Base-by-base conservation (phyloP, 35 echinoderm and acorn worm genomes). In the Apostichopus californicus region DNA sequence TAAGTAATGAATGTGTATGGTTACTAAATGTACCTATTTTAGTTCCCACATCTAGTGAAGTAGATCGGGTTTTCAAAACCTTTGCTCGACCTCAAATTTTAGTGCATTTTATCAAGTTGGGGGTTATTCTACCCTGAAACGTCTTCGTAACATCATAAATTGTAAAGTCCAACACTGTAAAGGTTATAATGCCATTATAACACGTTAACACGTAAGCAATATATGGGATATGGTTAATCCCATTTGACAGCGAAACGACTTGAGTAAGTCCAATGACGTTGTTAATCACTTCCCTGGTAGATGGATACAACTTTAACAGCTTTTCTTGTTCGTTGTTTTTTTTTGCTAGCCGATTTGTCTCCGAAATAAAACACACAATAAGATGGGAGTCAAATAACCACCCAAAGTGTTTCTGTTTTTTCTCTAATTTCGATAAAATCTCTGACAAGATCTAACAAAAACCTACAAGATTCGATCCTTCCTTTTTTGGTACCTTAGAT, bases 301-400 rank as follows among this genome's bases (percentile, higher is more conserved):
- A 7, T 75, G 12, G 20, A 4, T 7, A 75, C 71, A 75, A 20
- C 21, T 75, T 75, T 75, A 22, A 75, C 6, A 75, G 71, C 26
- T 46, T 46, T 46, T 46, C 34, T 46, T 46, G 34, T 46, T 46
- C 34, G 34, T 46, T 28, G 24, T 25, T 28, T 28, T 75, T n/a
- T n/a, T 24, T 75, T 75, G 71, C 14, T 75, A 18, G n/a, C 71
- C 71, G 17, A 75, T 75, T 75, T 75, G 71, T 75, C 71, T 75
- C n/a, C 15, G 20, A 6, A n/a, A 18, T 13, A 22, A n/a, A 22
- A 75, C 21, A 14, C 18, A 75, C 71, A n/a, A 75, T 6, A 75
- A 12, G 7, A 75, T 68, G 64, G 64, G 71, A 75, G 15, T 18
- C 71, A 0, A 75, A 75, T n/a, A n/a, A 18, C 71, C 21, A 6